Conservation (phyloP, 2,888 invertebrate species). For the Drosophila mulleri region DNA sequence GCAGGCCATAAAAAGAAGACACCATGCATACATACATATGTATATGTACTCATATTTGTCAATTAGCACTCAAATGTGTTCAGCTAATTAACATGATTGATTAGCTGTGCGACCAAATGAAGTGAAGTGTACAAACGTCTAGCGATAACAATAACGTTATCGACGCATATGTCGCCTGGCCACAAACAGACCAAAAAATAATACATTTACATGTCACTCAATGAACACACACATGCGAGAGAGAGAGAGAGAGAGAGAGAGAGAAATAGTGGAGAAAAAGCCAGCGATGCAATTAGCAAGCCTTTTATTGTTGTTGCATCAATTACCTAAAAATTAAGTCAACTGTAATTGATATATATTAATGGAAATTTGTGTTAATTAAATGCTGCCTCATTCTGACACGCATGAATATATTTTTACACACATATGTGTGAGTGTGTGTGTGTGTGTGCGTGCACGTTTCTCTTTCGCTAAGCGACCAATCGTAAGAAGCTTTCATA, state of each 20-base stretch:
- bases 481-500: constrained; percentile 15
- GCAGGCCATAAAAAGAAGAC: background rate
- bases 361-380: constrained; percentile 83
- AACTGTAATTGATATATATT: constrained; percentile 75
- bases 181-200: background rate
- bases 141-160: constrained; percentile 10
- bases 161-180: constrained; percentile 38
- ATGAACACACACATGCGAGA: background rate
- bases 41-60: background rate
- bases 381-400: constrained; percentile 66
- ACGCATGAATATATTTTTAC: background rate
- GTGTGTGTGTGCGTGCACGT: too few species aligned
- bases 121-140: background rate
- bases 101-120: constrained; percentile 2
- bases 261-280: background rate
- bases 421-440: too few species aligned
- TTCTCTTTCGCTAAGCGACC: background rate
- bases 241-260: background rate
- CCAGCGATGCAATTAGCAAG: constrained; percentile 46
- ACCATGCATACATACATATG: background rate
- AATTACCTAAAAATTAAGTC: constrained; percentile 67
- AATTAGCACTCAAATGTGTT: background rate
- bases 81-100: constrained; percentile 26
- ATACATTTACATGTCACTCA: constrained; percentile 25
- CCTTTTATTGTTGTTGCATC: constrained; percentile 43